Percentiles rank a stretch among this genome's conserved stretches.
Evolutionary conservation across 2,888 invertebrate genomes (phyloP).

Genomic region (Brachyptera risi): DNA sequence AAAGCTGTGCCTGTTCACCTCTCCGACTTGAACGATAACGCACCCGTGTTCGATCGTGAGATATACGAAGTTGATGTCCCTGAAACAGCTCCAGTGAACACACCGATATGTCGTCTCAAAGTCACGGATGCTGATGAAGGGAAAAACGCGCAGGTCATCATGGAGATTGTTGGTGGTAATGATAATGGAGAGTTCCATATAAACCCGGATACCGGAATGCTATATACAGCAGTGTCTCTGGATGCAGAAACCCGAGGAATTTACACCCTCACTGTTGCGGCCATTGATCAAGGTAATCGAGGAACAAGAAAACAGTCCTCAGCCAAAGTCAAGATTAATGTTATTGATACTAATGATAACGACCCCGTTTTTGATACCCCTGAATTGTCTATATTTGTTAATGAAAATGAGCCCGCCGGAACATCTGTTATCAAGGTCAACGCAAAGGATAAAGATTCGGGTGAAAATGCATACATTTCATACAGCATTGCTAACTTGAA

Average conservation of each 20-base stretch:
- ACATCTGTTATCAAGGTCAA: slow-evolving; percentile 77
- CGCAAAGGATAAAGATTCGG: slow-evolving; percentile 86
- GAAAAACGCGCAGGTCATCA: slow-evolving; percentile 75
- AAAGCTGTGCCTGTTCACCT: slow-evolving; percentile 77
- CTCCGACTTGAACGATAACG: slow-evolving; percentile 77
- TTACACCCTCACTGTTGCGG: slow-evolving; percentile 84
- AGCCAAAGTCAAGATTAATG: slow-evolving; percentile 83
- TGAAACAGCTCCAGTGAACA: slow-evolving; percentile 84
- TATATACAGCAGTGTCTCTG: slow-evolving; percentile 74
- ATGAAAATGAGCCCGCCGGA: slow-evolving; percentile 86
- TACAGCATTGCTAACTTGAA: slow-evolving; percentile 89
- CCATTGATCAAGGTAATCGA: slow-evolving; percentile 80
- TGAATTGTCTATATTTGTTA: slow-evolving; percentile 66
- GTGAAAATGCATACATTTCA: slow-evolving; percentile 92
- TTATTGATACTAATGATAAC: slow-evolving; percentile 92
- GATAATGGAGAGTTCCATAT: slow-evolving; percentile 84
- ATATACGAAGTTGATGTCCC: slow-evolving; percentile 83
- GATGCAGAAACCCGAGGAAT: slow-evolving; percentile 82
- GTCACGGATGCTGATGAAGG: slow-evolving; percentile 83
- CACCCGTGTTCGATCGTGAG: slow-evolving; percentile 81
- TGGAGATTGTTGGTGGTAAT: slow-evolving; percentile 89
- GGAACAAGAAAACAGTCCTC: slow-evolving; percentile 82
- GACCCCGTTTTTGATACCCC: slow-evolving; percentile 79
- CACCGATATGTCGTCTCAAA: slow-evolving; percentile 81
- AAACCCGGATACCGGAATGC: slow-evolving; percentile 82